Percentiles rank a stretch among this genome's conserved stretches.
Conservation (phyloP, 2,888 invertebrate species). For the Polydrusus cervinus region DNA sequence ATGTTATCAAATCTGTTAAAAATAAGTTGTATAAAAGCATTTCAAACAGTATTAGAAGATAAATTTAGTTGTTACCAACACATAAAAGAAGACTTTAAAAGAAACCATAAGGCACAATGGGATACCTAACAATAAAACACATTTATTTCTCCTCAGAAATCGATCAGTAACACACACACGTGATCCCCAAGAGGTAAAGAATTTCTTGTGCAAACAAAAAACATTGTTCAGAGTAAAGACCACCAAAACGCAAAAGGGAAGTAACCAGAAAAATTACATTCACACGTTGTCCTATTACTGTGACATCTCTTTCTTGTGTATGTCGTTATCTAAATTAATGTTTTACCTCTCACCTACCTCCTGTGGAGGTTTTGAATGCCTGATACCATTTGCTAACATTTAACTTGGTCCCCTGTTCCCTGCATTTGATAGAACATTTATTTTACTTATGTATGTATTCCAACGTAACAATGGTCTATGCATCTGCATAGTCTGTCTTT, state of each 20-base stretch:
- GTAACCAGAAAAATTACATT: slow-evolving; percentile 71
- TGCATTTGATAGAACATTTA: slow-evolving; percentile 49
- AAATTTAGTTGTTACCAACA: slow-evolving; percentile 13
- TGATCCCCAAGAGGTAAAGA: not conserved
- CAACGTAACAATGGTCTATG: slow-evolving; percentile 32
- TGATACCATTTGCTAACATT: slow-evolving; percentile 49
- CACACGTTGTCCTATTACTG: slow-evolving; percentile 73
- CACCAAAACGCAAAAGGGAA: slow-evolving; percentile 62
- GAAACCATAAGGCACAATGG: slow-evolving; percentile 5
- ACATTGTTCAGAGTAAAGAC: slow-evolving; percentile 27
- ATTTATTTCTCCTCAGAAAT: slow-evolving; percentile 4
- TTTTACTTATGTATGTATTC: slow-evolving; percentile 46
- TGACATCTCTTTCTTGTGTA: slow-evolving; percentile 72
- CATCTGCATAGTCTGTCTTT: slow-evolving; percentile 20
- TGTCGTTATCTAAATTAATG: slow-evolving; percentile 73
- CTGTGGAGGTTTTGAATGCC: slow-evolving; percentile 44
- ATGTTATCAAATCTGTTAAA: too few relatives aligned
- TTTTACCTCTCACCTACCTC: slow-evolving; percentile 64
- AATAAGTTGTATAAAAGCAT: not conserved
- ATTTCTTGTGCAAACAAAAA: slow-evolving; percentile 20
- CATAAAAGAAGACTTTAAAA: slow-evolving; percentile 1
- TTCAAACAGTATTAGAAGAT: not conserved
- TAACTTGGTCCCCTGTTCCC: slow-evolving; percentile 39
- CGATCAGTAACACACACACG: slow-evolving; percentile 9
- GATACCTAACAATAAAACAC: slow-evolving; percentile 11